Percentiles rank a stretch among this genome's conserved stretches.
Conservation (phyloP, 2,888 invertebrate genomes). For the Timema cristinae region DNA sequence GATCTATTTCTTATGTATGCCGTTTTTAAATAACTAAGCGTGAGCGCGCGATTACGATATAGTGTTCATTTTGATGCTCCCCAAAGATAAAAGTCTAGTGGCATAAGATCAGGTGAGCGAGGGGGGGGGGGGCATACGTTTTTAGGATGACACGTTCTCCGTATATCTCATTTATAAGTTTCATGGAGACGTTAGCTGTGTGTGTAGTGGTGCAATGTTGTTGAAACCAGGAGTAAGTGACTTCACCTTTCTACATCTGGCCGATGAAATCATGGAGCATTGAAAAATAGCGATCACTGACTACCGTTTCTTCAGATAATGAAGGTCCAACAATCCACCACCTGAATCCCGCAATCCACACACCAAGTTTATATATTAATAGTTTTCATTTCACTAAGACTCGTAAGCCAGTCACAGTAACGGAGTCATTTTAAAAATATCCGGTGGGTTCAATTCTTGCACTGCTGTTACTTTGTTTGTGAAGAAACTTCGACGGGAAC, state of each 20-base stretch:
- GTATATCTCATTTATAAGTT: too few species aligned
- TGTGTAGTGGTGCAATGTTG: neutral
- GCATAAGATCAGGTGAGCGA: neutral
- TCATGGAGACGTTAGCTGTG: too few species aligned
- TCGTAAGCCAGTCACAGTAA: neutral
- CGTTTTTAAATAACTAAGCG: neutral
- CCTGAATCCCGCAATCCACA: neutral
- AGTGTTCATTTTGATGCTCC: neutral
- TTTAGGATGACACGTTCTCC: neutral
- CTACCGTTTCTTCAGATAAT: neutral
- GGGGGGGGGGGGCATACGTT: neutral
- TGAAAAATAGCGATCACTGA: neutral
- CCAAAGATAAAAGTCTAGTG: neutral
- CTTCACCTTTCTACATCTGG: too few species aligned
- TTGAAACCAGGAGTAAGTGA: neutral
- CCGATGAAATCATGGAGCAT: neutral
- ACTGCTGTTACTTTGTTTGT: neutral
- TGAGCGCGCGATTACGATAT: neutral
- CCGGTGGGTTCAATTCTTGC: neutral
- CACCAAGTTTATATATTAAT: neutral
- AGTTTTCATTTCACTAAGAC: neutral
- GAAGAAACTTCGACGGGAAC: neutral
- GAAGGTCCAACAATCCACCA: neutral
- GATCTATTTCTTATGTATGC: neutral
- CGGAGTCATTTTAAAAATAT: neutral